Evolutionary conservation across 2,888 invertebrate genomes (phyloP).

Genomic region (Pheosia gnoma): DNA sequence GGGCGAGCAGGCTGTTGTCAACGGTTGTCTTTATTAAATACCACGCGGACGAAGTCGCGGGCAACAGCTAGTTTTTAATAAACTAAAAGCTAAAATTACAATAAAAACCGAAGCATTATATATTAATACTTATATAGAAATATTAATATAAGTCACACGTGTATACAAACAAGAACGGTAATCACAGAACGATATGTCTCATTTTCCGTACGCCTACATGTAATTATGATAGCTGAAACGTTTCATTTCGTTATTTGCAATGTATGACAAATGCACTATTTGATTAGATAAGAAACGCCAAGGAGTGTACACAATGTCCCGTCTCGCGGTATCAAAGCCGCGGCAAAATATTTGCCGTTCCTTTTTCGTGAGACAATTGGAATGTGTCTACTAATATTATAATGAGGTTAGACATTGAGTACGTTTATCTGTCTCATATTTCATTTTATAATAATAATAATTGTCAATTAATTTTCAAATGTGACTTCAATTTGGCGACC

Average conservation of each 20-base stretch:
- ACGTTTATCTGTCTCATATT: too few relatives aligned
- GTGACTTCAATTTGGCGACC: too few relatives aligned
- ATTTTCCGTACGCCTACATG: slow-evolving; percentile 5
- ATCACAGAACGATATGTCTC: neutral
- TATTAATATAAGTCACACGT: slow-evolving; percentile 10
- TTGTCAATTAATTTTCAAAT: too few relatives aligned
- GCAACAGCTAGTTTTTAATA: too few relatives aligned
- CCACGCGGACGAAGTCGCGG: too few relatives aligned
- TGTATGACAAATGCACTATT: slow-evolving; percentile 55
- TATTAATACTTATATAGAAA: neutral
- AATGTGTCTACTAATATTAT: neutral
- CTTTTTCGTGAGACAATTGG: slow-evolving; percentile 1
- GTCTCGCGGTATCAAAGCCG: slow-evolving; percentile 28
- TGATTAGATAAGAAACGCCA: slow-evolving; percentile 51
- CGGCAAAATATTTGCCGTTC: slow-evolving; percentile 37
- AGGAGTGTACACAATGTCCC: slow-evolving; percentile 24
- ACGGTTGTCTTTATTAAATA: too few relatives aligned
- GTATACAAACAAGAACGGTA: slow-evolving; percentile 7
- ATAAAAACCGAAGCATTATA: too few relatives aligned
- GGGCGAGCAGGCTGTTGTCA: too few relatives aligned
- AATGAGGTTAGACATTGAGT: too few relatives aligned
- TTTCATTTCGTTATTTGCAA: slow-evolving; percentile 42
- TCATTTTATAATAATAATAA: too few relatives aligned
- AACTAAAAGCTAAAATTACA: too few relatives aligned
- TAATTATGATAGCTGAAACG: slow-evolving; percentile 23